Base-by-base conservation (phyloP, 2,113 vertebrate species). In the Hucho hucho region DNA sequence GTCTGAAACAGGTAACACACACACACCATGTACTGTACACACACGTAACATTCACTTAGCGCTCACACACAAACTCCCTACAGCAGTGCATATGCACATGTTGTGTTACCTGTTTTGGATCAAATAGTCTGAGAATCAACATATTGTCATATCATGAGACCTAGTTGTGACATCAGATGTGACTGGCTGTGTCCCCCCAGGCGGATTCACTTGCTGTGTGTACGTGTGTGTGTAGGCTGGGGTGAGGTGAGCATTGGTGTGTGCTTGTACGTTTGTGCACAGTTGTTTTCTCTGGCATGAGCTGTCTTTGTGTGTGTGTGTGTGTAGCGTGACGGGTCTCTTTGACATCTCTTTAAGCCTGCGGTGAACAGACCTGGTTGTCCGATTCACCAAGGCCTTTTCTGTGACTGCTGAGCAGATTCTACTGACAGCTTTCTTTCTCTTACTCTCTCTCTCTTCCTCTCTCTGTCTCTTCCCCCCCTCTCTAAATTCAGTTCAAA, bases 231-330 rank as follows among this genome's bases (percentile, higher is more conserved):
- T 29, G 29, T 32, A 89, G 98, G 74, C 93, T 99, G 58, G 96
- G 94, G 92, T 53, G 97, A 98, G 92, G 99, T 99, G 83, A 98
- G 97, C 47, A 81, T 91, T 0, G 97, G 97, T 99, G 74, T 79
- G 78, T 81, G 61, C 59, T 24, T 69, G 4, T 79, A 9, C 70
- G 13, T 59, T 49, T 61, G 25, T 49, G 32, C 18, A 28, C 68
- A 24, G 32, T 37, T 37, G 32, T 37, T 37, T 37, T 37, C 32
- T 37, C 32, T 37, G 32, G 32, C 32, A 37, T 37, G 6, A 37
- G 32, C 32, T 43, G 20, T 65, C 12, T 64, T 3, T 56, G 5
- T 47, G 68, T 73, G 20, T 75, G 68, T 70, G 47, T 37, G 16
- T 74, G 26, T 29, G 56, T 49, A 9, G 28, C 11, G 26, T 59